A percentile compares a stretch with the other conserved stretches of the same genome.
These are phyloP conservation scores for Latrodectus geometricus DNA, from an alignment of 1,140 invertebrate genomes.

Conservation along the genomic window DNA sequence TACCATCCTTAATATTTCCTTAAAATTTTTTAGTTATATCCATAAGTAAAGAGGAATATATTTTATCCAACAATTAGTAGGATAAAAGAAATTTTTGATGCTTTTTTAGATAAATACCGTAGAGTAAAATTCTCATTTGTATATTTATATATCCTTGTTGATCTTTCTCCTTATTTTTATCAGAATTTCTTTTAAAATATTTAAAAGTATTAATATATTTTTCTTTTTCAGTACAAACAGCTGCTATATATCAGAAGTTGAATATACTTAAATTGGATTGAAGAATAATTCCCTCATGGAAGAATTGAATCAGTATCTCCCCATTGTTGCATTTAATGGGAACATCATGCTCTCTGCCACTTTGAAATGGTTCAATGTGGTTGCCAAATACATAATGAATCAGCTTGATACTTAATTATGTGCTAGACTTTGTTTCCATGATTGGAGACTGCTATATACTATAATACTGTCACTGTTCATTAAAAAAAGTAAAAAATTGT, in stretches of 20 bases:
- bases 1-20: no score
- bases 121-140: background rate
- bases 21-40: no score
- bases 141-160: background rate
- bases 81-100: no score
- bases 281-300: constrained; percentile 25
- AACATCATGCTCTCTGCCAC: constrained; percentile 45
- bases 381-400: constrained; percentile 58
- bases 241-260: background rate
- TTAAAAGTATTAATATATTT: background rate
- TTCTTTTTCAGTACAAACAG: background rate
- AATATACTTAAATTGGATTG: constrained; percentile 10
- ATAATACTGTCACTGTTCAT: constrained; percentile 1
- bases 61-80: no score
- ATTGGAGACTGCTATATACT: constrained; percentile 3
- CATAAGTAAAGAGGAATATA: no score
- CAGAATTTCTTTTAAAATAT: no score
- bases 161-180: no score
- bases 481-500: constrained; percentile 32
- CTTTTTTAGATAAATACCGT: no score
- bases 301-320: constrained; percentile 8
- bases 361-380: constrained; percentile 23
- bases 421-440: constrained; percentile 8
- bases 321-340: constrained; percentile 39
- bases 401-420: constrained; percentile 53